A percentile compares a stretch with the other conserved stretches of the same genome.
phyloP scores from a whole-genome alignment of 2,888 invertebrate genomes.

The Himalopsyche tibetana region DNA sequence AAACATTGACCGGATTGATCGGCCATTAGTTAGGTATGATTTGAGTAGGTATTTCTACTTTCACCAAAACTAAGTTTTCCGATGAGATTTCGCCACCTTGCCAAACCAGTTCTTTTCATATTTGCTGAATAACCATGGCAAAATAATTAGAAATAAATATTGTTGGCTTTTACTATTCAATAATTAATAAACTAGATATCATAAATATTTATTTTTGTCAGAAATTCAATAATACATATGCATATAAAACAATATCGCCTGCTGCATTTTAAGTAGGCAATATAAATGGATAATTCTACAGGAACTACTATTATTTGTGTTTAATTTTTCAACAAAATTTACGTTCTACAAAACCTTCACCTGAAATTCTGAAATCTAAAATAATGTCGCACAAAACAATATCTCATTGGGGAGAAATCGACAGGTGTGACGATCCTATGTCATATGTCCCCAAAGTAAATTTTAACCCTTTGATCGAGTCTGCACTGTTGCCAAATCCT shows the following conservation, averaged over 20 bases:
- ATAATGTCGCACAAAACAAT: slow-evolving; percentile 65
- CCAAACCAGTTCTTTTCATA: background rate
- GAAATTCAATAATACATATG: background rate
- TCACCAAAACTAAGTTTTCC: slow-evolving; percentile 33
- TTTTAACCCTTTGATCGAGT: slow-evolving; percentile 75
- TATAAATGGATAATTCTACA: too few species aligned
- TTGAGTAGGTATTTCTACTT: background rate
- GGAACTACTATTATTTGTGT: too few species aligned
- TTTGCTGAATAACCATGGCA: too few species aligned
- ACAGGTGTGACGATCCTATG: slow-evolving; percentile 71
- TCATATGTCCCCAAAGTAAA: slow-evolving; percentile 73
- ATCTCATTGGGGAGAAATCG: slow-evolving; percentile 74
- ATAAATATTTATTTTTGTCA: background rate
- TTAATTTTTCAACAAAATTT: too few species aligned
- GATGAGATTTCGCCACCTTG: slow-evolving; percentile 13
- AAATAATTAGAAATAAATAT: too few species aligned
- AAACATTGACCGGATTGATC: slow-evolving; percentile 16
- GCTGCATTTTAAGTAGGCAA: too few species aligned
- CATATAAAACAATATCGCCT: too few species aligned
- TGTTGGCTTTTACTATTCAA: background rate
- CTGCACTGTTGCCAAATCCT: slow-evolving; percentile 76
- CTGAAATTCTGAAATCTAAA: background rate
- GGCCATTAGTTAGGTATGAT: background rate
- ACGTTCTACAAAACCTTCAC: too few species aligned
- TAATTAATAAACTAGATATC: background rate